These are phyloP conservation scores for Drosophila gaucha DNA, from an alignment of 2,888 invertebrate species.

Conservation along the genomic window DNA sequence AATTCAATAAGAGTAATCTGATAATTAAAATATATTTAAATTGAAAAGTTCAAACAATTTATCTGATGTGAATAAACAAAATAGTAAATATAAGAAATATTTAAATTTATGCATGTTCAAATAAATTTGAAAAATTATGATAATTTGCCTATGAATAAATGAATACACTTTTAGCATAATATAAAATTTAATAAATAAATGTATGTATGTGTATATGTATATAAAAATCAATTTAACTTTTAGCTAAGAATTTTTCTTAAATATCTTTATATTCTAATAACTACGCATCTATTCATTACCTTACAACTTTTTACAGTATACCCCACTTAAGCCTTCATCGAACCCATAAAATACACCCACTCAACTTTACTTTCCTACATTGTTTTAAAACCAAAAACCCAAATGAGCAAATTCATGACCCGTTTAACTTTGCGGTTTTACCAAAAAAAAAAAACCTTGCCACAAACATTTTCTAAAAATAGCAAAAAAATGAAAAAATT, in stretches of 20 bases:
- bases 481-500: constrained; percentile 2
- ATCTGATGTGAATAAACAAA: neutral
- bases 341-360: neutral
- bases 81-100: no score
- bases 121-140: no score
- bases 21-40: neutral
- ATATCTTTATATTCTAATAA: neutral
- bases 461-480: constrained; percentile 22
- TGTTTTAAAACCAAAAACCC: neutral
- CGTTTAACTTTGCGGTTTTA: constrained; percentile 41
- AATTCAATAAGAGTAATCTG: neutral
- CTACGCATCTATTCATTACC: no score
- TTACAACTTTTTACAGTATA: no score
- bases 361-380: neutral
- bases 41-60: neutral
- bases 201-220: no score
- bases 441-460: constrained; percentile 5
- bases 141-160: no score
- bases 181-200: neutral
- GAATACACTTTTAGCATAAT: no score
- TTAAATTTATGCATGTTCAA: no score
- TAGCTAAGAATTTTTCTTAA: no score
- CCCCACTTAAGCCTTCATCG: neutral
- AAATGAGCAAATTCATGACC: constrained; percentile 31
- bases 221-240: no score